A percentile compares a stretch with the other conserved stretches of the same genome.
Conservation (phyloP, 2,888 invertebrate species). For the Chaetoderma sp. region DNA sequence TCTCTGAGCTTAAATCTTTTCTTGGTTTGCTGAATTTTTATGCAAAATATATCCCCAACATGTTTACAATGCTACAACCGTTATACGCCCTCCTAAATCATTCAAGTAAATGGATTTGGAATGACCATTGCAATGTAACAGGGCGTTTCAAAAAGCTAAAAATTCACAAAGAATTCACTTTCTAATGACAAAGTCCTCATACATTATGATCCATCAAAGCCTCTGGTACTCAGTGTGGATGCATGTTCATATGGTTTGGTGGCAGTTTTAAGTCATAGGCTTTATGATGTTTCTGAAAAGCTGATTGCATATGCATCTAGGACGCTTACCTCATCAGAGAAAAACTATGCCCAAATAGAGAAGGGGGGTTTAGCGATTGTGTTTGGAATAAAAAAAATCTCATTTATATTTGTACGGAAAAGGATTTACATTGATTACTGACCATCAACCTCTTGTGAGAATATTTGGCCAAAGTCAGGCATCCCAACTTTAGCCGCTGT, state of each 20-base stretch:
- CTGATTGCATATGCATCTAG: constrained; percentile 29
- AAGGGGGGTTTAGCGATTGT: constrained; percentile 67
- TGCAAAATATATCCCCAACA: constrained; percentile 9
- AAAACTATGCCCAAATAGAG: constrained; percentile 65
- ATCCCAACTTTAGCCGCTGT: constrained; percentile 51
- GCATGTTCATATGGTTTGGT: constrained; percentile 62
- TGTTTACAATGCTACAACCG: constrained; percentile 17
- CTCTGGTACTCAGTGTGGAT: constrained; percentile 63
- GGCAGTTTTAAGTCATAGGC: constrained; percentile 48
- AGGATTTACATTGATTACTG: constrained; percentile 65
- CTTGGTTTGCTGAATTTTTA: constrained; percentile 18
- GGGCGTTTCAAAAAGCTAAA: constrained; percentile 36
- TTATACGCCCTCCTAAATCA: constrained; percentile 20
- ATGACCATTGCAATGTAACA: constrained; percentile 31
- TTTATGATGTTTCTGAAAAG: constrained; percentile 23
- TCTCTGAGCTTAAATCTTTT: constrained; percentile 7
- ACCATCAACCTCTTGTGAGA: constrained; percentile 66
- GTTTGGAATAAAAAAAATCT: constrained; percentile 61
- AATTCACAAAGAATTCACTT: constrained; percentile 13
- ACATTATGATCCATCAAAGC: constrained; percentile 55
- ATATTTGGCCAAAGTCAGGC: constrained; percentile 58
- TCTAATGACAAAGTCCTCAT: constrained; percentile 39
- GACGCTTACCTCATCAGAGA: constrained; percentile 34
- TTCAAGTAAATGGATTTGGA: constrained; percentile 29
- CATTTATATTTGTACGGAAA: constrained; percentile 66